phyloP scores from a whole-genome alignment of 2,888 invertebrate species.

The Parnassius apollo region DNA sequence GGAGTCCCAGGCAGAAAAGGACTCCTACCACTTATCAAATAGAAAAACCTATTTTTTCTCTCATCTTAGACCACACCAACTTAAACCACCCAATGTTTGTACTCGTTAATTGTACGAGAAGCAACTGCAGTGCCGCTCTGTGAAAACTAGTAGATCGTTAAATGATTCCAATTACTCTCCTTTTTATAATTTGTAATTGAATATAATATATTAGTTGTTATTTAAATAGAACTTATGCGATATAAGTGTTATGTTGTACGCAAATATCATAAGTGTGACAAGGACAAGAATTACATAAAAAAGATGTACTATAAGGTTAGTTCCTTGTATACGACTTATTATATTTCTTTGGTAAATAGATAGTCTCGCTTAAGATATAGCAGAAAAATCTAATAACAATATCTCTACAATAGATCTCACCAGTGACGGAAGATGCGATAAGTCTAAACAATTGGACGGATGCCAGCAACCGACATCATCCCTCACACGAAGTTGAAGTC shows the following conservation, averaged over 20 bases:
- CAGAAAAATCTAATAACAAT: constrained; percentile 28
- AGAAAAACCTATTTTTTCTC: constrained; percentile 3
- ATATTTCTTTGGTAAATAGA: too few species aligned
- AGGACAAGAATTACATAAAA: too few species aligned
- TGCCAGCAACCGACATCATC: constrained; percentile 41
- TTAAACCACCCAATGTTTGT: constrained; percentile 55
- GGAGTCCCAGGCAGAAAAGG: too few species aligned
- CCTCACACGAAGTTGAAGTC: constrained; percentile 30
- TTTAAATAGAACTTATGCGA: not conserved
- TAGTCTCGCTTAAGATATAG: too few species aligned
- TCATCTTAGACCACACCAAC: constrained; percentile 33
- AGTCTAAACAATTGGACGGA: constrained; percentile 37
- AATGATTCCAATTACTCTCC: constrained; percentile 20
- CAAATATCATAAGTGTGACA: too few species aligned
- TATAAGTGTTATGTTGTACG: too few species aligned
- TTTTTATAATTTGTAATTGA: not conserved
- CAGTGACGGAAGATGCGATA: constrained; percentile 38
- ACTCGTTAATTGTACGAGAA: constrained; percentile 51
- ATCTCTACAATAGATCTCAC: constrained; percentile 25
- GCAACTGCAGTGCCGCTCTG: constrained; percentile 35
- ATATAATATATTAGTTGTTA: constrained; percentile 20
- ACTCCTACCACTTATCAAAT: too few species aligned
- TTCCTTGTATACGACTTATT: too few species aligned
- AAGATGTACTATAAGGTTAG: too few species aligned
- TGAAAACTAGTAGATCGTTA: constrained; percentile 14